Conservation (phyloP, 2,888 invertebrate genomes). For the Brachyopa scutellaris region DNA sequence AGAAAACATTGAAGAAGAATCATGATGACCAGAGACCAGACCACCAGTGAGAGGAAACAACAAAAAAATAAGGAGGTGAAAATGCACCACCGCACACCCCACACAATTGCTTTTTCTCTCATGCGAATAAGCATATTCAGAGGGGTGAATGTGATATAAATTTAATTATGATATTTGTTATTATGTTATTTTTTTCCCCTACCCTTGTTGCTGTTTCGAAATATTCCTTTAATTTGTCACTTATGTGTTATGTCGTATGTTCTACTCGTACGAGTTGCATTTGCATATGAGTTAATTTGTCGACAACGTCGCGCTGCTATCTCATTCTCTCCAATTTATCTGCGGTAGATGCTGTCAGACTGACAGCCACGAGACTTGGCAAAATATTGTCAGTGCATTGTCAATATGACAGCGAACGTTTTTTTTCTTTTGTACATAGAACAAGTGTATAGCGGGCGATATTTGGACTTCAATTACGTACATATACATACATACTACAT, state of each 20-base stretch:
- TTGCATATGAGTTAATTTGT: not conserved
- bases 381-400: constrained; percentile 3
- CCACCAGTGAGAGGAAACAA: constrained; percentile 18
- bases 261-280: not conserved
- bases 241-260: not conserved
- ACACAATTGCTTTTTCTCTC: constrained; percentile 31
- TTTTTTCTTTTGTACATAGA: not conserved
- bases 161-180: constrained; percentile 26
- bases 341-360: not conserved
- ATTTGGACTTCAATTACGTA: too few relatives aligned
- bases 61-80: constrained; percentile 28
- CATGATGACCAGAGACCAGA: constrained; percentile 36
- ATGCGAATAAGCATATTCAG: constrained; percentile 1
- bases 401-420: not conserved
- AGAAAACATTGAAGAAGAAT: constrained; percentile 43
- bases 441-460: too few relatives aligned
- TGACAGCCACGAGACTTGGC: constrained; percentile 19
- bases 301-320: constrained; percentile 9
- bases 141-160: constrained; percentile 4
- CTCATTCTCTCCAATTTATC: not conserved
- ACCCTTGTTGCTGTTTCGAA: constrained; percentile 23
- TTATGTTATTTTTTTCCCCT: not conserved
- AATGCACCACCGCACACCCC: constrained; percentile 38
- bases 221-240: constrained; percentile 28
- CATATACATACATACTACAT: too few relatives aligned